Conservation (phyloP, 1,140 invertebrate genomes). For the Leptinotarsa undecemlineata region DNA sequence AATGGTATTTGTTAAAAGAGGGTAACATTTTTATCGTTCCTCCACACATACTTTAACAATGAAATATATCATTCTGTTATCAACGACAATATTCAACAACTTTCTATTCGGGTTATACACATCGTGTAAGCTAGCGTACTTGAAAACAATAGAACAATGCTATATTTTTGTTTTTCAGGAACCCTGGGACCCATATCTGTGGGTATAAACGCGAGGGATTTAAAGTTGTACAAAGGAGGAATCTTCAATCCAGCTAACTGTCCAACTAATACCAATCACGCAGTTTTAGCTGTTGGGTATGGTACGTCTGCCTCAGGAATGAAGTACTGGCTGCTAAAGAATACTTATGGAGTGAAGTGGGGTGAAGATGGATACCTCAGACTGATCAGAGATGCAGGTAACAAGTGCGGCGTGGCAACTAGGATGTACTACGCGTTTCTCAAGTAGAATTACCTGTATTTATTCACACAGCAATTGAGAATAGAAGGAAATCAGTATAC, state of each 20-base stretch:
- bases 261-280: constrained; percentile 69
- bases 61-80: too few relatives aligned
- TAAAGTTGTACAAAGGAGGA: constrained; percentile 35
- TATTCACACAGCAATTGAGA: too few relatives aligned
- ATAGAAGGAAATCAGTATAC: too few relatives aligned
- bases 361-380: constrained; percentile 68
- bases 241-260: constrained; percentile 30
- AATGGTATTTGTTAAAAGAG: too few relatives aligned
- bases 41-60: too few relatives aligned
- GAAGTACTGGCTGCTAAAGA: constrained; percentile 56
- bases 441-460: too few relatives aligned
- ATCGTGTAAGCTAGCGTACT: too few relatives aligned
- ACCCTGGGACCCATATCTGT: constrained; percentile 68
- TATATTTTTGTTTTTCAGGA: neutral
- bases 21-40: neutral
- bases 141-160: too few relatives aligned
- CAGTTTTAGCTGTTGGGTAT: constrained; percentile 84
- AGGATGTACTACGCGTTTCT: too few relatives aligned
- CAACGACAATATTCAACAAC: too few relatives aligned
- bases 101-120: too few relatives aligned
- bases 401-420: constrained; percentile 66
- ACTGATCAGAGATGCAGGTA: constrained; percentile 64
- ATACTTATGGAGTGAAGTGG: constrained; percentile 62
- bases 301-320: constrained; percentile 15
- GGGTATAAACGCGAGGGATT: constrained; percentile 81